A percentile compares a stretch with the other conserved stretches of the same genome.
These are phyloP conservation scores for Ctenomys sociabilis DNA, from an alignment of 2,113 vertebrate species.

Conservation along the genomic window DNA sequence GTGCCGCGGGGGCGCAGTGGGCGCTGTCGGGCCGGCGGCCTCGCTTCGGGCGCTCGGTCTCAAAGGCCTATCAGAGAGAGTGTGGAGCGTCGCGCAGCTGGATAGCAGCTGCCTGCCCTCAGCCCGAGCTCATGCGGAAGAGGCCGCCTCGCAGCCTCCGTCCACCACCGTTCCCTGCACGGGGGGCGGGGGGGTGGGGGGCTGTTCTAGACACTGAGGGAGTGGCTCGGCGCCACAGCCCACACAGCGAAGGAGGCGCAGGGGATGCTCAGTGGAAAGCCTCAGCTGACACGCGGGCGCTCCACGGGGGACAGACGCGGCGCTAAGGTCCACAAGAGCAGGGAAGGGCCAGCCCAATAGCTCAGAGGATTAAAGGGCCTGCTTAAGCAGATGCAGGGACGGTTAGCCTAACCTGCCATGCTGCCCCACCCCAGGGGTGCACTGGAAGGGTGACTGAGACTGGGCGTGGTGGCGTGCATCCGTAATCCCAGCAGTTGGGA, in stretches of 20 bases:
- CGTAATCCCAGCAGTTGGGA: too few species aligned
- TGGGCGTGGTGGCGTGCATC: too few species aligned
- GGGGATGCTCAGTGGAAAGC: background rate
- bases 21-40: too few species aligned
- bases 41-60: too few species aligned
- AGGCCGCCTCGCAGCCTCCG: background rate
- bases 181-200: too few species aligned
- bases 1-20: too few species aligned
- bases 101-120: background rate
- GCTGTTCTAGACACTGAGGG: background rate
- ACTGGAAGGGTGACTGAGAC: too few species aligned
- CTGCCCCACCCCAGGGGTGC: too few species aligned
- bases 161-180: background rate
- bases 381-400: too few species aligned
- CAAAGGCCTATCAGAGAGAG: too few species aligned
- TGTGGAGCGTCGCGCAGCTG: background rate
- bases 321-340: background rate
- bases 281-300: background rate
- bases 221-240: background rate
- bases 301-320: background rate
- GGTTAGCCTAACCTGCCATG: too few species aligned
- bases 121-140: background rate
- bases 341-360: background rate
- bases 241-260: background rate
- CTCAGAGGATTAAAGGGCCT: too few species aligned